phyloP scores from a whole-genome alignment of 2,888 invertebrate species.

The Schizaphis graminum region DNA sequence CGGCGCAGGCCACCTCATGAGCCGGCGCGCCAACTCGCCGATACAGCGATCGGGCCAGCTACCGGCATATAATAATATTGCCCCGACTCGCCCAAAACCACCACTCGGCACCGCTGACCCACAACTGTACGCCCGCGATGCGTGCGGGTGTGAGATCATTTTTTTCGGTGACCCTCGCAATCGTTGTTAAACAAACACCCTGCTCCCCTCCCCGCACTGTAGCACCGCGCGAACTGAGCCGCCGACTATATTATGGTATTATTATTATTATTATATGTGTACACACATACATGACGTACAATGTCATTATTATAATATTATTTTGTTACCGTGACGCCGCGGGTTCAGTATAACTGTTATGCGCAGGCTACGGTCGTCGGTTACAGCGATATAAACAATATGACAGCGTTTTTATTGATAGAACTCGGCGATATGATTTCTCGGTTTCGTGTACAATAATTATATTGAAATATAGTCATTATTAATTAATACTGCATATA shows the following conservation, averaged over 20 bases:
- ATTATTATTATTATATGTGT: background rate
- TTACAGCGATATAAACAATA: background rate
- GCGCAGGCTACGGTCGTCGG: background rate
- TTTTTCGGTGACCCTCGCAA: background rate
- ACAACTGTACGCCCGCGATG: background rate
- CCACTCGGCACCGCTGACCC: background rate
- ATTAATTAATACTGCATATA: background rate
- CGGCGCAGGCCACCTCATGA: background rate
- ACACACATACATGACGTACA: background rate
- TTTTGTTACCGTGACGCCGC: background rate
- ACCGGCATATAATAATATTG: background rate
- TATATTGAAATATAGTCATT: background rate
- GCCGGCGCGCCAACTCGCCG: background rate
- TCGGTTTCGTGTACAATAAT: background rate
- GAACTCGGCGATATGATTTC: background rate
- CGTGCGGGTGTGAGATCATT: background rate
- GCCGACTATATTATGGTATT: background rate
- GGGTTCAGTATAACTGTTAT: background rate
- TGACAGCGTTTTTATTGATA: background rate
- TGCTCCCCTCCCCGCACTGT: background rate
- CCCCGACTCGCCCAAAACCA: background rate
- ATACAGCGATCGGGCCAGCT: background rate
- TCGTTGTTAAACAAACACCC: conserved; percentile 28
- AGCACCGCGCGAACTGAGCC: background rate
- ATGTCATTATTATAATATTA: background rate